Conservation (phyloP, 1,140 invertebrate species). For the Drosophila insularis region DNA sequence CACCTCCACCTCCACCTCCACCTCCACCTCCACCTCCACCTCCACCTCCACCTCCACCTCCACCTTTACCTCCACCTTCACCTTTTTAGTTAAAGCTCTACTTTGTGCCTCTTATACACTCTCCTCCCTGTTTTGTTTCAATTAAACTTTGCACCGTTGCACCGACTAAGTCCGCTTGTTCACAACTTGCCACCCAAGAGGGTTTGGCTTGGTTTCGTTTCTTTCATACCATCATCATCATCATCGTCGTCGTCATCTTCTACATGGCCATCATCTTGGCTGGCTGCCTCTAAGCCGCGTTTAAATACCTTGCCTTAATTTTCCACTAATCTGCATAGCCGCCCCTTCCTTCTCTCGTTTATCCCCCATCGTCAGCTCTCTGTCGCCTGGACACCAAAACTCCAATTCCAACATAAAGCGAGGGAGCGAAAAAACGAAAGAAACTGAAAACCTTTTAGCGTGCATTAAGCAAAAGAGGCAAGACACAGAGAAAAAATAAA, state of each 20-base stretch:
- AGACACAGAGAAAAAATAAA: conserved; percentile 22
- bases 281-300: conserved; percentile 65
- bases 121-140: conserved; percentile 44
- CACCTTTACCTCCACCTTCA: background rate
- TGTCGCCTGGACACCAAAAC: conserved; percentile 17
- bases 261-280: conserved; percentile 19
- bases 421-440: background rate
- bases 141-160: conserved; percentile 73
- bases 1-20: background rate
- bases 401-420: background rate
- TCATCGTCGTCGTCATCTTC: conserved; percentile 3
- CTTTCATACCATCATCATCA: no score
- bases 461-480: conserved; percentile 57
- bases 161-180: conserved; percentile 68
- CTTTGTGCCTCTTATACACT: background rate
- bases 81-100: background rate
- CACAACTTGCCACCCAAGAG: conserved; percentile 69
- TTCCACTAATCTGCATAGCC: conserved; percentile 72
- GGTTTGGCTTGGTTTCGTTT: conserved; percentile 21
- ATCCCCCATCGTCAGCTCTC: background rate
- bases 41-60: background rate
- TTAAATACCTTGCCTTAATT: conserved; percentile 73
- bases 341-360: background rate
- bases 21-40: background rate
- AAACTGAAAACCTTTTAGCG: conserved; percentile 69